A percentile compares a stretch with the other conserved stretches of the same genome.
phyloP scores from a whole-genome alignment of 2,888 invertebrate species.

The Caenorhabditis uteleia region DNA sequence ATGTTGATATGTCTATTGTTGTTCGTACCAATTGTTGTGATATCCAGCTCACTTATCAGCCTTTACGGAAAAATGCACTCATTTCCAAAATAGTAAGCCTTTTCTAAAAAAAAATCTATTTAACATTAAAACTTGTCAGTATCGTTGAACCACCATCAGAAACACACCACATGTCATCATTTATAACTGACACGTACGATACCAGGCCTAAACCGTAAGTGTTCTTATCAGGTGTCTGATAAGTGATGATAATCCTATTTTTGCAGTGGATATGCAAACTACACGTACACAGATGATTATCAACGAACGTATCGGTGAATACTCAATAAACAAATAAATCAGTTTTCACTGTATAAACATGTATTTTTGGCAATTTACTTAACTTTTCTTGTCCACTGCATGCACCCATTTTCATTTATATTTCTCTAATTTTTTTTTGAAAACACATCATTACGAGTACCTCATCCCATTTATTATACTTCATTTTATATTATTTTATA shows the following conservation, averaged over 20 bases:
- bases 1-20: slow-evolving; percentile 71
- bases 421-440: too few relatives aligned
- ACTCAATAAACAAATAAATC: too few relatives aligned
- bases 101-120: neutral
- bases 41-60: slow-evolving; percentile 70
- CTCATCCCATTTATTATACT: too few relatives aligned
- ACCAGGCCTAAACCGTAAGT: slow-evolving; percentile 57
- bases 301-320: slow-evolving; percentile 50
- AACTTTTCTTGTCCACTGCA: too few relatives aligned
- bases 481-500: too few relatives aligned
- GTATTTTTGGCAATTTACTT: too few relatives aligned
- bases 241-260: neutral
- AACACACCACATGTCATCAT: slow-evolving; percentile 57
- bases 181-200: slow-evolving; percentile 64
- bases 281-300: slow-evolving; percentile 54
- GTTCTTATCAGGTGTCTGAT: neutral
- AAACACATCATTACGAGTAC: too few relatives aligned
- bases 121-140: slow-evolving; percentile 34
- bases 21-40: slow-evolving; percentile 71
- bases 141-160: slow-evolving; percentile 58
- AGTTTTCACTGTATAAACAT: too few relatives aligned
- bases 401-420: too few relatives aligned
- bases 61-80: slow-evolving; percentile 71
- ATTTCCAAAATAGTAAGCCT: slow-evolving; percentile 65
- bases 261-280: slow-evolving; percentile 51